Conservation (phyloP, 2,888 invertebrate species). For the Chrysolina haemoptera region DNA sequence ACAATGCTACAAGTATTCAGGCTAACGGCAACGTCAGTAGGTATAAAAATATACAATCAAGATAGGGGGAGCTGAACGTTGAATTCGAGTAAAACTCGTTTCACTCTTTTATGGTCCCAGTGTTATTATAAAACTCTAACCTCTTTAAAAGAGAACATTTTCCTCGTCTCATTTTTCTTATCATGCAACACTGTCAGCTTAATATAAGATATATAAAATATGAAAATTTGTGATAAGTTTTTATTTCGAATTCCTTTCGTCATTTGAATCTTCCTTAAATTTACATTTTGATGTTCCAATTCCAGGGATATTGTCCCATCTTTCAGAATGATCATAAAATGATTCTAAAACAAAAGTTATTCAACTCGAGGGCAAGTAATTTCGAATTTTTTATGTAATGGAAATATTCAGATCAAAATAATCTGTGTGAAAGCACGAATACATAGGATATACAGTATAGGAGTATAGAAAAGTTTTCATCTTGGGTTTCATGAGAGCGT, state of each 20-base stretch:
- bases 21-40: constrained; percentile 20
- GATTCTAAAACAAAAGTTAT: too few relatives aligned
- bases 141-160: constrained; percentile 36
- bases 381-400: too few relatives aligned
- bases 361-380: too few relatives aligned
- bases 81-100: constrained; percentile 35
- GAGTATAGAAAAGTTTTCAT: too few relatives aligned
- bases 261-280: not conserved
- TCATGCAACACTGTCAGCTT: constrained; percentile 26
- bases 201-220: constrained; percentile 25
- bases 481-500: too few relatives aligned
- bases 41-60: constrained; percentile 28
- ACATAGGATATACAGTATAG: too few relatives aligned
- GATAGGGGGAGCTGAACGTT: constrained; percentile 23
- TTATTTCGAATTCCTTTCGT: constrained; percentile 24
- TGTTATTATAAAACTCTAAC: constrained; percentile 38
- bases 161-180: constrained; percentile 33
- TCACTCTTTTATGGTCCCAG: constrained; percentile 32
- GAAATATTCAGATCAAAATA: too few relatives aligned
- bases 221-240: constrained; percentile 31
- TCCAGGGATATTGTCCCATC: not conserved
- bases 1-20: constrained; percentile 23
- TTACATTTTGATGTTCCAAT: not conserved
- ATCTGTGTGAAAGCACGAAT: too few relatives aligned
- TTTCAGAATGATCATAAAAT: not conserved